Percentiles rank a stretch among this genome's conserved stretches.
Conservation (phyloP, 1,140 invertebrate genomes). For the Drosophila navojoa region DNA sequence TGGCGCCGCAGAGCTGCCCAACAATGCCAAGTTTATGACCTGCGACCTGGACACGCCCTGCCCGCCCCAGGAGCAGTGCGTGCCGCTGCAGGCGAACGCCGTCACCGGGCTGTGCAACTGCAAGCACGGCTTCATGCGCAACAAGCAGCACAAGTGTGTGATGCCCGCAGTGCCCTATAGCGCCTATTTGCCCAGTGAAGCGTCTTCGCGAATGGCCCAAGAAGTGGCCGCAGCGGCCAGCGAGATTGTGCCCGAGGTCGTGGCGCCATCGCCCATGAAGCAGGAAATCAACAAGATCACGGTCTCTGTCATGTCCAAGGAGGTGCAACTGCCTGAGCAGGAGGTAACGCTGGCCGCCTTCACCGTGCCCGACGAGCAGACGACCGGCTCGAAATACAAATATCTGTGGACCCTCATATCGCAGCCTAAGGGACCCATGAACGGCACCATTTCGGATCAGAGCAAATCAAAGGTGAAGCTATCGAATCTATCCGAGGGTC, state of each 20-base stretch:
- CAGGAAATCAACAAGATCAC: conserved; percentile 85
- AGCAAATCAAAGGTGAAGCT: conserved; percentile 91
- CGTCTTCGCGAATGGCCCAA: neutral
- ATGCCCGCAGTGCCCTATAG: conserved; percentile 66
- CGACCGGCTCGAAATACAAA: conserved; percentile 90
- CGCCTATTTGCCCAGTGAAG: conserved; percentile 45
- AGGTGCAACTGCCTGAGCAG: conserved; percentile 89
- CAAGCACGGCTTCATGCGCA: conserved; percentile 85
- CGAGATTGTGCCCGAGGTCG: conserved; percentile 50
- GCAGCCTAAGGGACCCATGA: conserved; percentile 90
- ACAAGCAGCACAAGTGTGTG: conserved; percentile 84
- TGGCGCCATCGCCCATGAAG: conserved; percentile 59
- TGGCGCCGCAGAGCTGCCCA: conserved; percentile 41
- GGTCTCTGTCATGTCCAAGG: conserved; percentile 90
- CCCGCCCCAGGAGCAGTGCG: conserved; percentile 87
- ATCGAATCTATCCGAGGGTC: conserved; percentile 91
- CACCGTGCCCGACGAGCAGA: conserved; percentile 90
- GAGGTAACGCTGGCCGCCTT: conserved; percentile 91
- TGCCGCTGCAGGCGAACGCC: conserved; percentile 85
- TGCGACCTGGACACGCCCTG: conserved; percentile 85
- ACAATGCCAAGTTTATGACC: conserved; percentile 75
- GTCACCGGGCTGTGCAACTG: conserved; percentile 89
- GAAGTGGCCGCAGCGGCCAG: conserved; percentile 47
- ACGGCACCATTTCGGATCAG: conserved; percentile 92
- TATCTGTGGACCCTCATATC: conserved; percentile 95